These are phyloP conservation scores for Trichoplusia ni DNA, from an alignment of 1,140 invertebrate species.

Conservation along the genomic window DNA sequence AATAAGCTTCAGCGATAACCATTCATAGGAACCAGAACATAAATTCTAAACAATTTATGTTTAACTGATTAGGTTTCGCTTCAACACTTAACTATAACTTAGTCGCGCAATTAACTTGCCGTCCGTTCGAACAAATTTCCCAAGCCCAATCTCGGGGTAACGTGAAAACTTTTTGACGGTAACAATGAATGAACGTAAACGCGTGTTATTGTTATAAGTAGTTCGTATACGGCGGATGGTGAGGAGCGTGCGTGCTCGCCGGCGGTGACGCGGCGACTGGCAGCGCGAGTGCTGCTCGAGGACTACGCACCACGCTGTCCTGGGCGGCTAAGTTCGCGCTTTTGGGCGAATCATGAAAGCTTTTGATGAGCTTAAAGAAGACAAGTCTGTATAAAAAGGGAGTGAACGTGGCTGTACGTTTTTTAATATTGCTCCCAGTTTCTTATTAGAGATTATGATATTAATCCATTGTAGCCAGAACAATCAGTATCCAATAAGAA, in stretches of 20 bases:
- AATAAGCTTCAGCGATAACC: conserved; percentile 11
- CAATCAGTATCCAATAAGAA: no score
- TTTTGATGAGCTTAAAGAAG: neutral
- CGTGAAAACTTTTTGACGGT: neutral
- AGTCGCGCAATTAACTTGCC: neutral
- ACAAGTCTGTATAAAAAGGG: no score
- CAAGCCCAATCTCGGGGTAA: neutral
- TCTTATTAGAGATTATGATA: no score
- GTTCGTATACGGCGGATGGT: neutral
- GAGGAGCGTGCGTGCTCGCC: conserved; percentile 36
- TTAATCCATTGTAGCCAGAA: no score
- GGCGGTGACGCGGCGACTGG: conserved; percentile 39
- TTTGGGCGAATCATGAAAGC: neutral
- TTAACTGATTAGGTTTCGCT: neutral
- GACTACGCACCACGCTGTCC: conserved; percentile 26
- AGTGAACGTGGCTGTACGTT: no score
- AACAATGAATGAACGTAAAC: conserved; percentile 3
- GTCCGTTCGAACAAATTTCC: neutral
- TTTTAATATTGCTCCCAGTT: no score
- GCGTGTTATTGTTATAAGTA: conserved; percentile 16
- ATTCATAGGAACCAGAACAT: conserved; percentile 12
- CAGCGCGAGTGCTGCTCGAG: conserved; percentile 13
- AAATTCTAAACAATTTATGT: conserved; percentile 11
- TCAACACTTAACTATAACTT: neutral
- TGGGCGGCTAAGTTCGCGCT: conserved; percentile 20